Evolutionary conservation across 1,140 invertebrate genomes (phyloP).

Genomic region (Scaptomyza pallida): DNA sequence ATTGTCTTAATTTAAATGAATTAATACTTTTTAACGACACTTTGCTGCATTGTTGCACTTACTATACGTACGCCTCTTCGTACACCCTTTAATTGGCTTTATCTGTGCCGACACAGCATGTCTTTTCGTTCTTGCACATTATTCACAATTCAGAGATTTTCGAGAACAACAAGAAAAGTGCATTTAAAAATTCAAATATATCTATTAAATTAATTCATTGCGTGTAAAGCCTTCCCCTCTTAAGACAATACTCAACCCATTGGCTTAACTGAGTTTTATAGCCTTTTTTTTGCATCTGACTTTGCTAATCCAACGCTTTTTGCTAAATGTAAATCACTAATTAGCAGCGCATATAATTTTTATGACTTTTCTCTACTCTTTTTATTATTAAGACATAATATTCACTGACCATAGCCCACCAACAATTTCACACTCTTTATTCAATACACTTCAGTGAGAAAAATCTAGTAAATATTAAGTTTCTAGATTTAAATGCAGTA

Average conservation of each 20-base stretch:
- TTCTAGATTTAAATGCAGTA: too few relatives aligned
- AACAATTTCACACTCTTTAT: conserved; percentile 28
- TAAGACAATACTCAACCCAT: conserved; percentile 9
- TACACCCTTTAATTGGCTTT: conserved; percentile 72
- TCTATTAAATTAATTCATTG: conserved; percentile 29
- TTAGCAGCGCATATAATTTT: too few relatives aligned
- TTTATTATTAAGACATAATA: conserved; percentile 32
- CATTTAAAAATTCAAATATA: conserved; percentile 12
- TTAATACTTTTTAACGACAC: conserved; percentile 81
- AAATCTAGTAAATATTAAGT: too few relatives aligned
- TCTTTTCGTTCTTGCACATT: not conserved
- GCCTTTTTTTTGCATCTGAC: conserved; percentile 31
- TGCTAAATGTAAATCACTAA: conserved; percentile 64
- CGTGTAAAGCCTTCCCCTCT: conserved; percentile 25
- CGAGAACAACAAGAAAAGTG: too few relatives aligned
- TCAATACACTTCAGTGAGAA: too few relatives aligned
- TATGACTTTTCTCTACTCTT: too few relatives aligned
- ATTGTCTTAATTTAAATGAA: conserved; percentile 82
- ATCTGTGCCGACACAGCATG: conserved; percentile 61
- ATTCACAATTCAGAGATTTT: conserved; percentile 28
- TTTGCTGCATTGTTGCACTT: conserved; percentile 57
- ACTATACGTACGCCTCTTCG: not conserved
- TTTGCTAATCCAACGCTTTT: conserved; percentile 46
- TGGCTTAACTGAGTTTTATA: conserved; percentile 42
- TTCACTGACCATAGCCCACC: conserved; percentile 52